A percentile compares a stretch with the other conserved stretches of the same genome.
phyloP scores from a whole-genome alignment of 2,113 vertebrate genomes.

The Tamias sibiricus region DNA sequence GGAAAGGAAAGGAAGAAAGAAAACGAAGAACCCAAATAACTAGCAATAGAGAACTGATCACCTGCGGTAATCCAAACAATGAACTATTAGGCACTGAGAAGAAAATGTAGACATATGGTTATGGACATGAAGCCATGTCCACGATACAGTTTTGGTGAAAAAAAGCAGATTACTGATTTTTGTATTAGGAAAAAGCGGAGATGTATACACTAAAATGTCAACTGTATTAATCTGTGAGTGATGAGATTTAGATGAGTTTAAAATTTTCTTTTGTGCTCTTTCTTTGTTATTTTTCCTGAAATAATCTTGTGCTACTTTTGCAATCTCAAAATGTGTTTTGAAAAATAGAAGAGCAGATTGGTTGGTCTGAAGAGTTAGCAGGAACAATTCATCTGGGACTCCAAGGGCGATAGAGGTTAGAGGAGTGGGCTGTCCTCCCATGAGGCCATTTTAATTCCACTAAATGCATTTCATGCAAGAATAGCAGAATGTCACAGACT shows the following conservation, averaged over 20 bases:
- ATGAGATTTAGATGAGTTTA: not conserved
- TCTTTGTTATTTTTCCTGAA: slow-evolving; percentile 22
- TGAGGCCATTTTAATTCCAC: not conserved
- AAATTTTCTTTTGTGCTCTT: not conserved
- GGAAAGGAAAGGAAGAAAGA: not conserved
- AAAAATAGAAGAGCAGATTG: not conserved
- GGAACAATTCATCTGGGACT: not conserved
- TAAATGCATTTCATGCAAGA: not conserved
- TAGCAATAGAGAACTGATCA: not conserved
- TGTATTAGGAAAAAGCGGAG: slow-evolving; percentile 13
- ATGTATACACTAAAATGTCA: not conserved
- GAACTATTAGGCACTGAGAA: not conserved
- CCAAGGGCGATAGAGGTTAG: not conserved
- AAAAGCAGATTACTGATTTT: not conserved
- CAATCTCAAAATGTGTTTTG: not conserved
- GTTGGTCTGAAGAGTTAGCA: not conserved
- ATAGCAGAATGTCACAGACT: too few relatives aligned
- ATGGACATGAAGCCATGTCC: not conserved
- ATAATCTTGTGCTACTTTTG: not conserved
- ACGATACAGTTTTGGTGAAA: not conserved
- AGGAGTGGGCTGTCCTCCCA: not conserved
- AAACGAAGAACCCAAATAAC: not conserved
- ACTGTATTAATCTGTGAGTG: not conserved
- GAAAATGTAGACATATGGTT: not conserved
- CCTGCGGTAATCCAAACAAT: not conserved